Conservation (phyloP, 2,888 invertebrate genomes). For the Drosophila phalerata region DNA sequence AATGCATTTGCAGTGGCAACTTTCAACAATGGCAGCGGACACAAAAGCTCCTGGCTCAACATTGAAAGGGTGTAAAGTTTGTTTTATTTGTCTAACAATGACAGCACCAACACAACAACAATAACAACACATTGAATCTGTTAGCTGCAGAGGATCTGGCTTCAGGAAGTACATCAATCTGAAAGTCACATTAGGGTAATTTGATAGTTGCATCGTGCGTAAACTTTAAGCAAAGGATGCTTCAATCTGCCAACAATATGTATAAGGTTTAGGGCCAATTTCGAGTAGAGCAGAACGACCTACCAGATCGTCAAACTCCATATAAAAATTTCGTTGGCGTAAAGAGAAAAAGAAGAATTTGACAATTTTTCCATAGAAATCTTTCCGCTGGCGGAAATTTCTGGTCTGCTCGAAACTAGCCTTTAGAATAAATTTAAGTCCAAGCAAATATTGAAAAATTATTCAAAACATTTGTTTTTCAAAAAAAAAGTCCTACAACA, state of each 20-base stretch:
- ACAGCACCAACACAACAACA: constrained; percentile 18
- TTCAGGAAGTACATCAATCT: constrained; percentile 40
- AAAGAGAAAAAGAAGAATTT: too few species aligned
- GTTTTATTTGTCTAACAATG: constrained; percentile 53
- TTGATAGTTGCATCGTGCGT: constrained; percentile 36
- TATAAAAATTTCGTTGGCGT: too few species aligned
- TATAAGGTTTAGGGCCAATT: too few species aligned
- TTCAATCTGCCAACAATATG: neutral
- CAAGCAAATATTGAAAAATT: too few species aligned
- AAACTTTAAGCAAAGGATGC: neutral
- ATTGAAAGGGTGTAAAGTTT: constrained; percentile 28
- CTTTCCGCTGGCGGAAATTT: too few species aligned
- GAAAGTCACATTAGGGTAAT: constrained; percentile 49
- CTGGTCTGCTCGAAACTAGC: too few species aligned
- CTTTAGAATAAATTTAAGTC: too few species aligned
- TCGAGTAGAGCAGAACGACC: too few species aligned
- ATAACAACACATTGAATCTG: constrained; percentile 3
- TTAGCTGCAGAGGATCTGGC: neutral
- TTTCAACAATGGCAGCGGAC: constrained; percentile 20
- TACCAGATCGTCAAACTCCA: too few species aligned
- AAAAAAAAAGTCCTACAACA: too few species aligned
- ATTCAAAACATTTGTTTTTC: too few species aligned
- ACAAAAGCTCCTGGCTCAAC: constrained; percentile 20
- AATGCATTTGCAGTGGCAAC: constrained; percentile 29
- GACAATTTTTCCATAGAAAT: too few species aligned